Conservation (phyloP, 2,113 vertebrate genomes). For the Cryptotis parvus region DNA sequence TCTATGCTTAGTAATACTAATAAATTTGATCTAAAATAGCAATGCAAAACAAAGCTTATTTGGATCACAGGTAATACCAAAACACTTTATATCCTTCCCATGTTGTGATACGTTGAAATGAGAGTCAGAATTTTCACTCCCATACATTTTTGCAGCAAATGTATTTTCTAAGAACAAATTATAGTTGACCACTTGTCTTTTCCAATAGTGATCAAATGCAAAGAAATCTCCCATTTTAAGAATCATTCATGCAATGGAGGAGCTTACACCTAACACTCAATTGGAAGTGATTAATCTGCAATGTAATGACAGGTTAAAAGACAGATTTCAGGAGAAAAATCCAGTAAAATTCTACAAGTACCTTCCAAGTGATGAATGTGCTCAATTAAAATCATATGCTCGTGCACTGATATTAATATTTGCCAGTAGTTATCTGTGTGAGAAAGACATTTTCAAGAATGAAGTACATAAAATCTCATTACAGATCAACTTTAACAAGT, state of each 20-base stretch:
- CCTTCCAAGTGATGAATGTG: slow-evolving; percentile 34
- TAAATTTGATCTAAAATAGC: not conserved
- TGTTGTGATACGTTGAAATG: not conserved
- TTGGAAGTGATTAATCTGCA: slow-evolving; percentile 54
- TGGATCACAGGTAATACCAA: slow-evolving; percentile 33
- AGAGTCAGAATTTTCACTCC: not conserved
- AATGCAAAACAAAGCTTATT: not conserved
- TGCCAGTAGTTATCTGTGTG: slow-evolving; percentile 1
- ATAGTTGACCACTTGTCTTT: slow-evolving; percentile 18
- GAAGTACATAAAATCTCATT: slow-evolving; percentile 41
- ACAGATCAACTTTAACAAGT: not conserved
- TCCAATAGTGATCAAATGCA: not conserved
- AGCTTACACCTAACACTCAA: slow-evolving; percentile 22
- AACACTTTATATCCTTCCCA: not conserved
- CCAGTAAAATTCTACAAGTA: slow-evolving; percentile 68
- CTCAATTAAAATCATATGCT: slow-evolving; percentile 51
- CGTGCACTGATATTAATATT: slow-evolving; percentile 19
- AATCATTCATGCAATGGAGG: slow-evolving; percentile 24
- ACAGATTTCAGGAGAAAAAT: slow-evolving; percentile 61
- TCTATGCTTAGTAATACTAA: slow-evolving; percentile 35
- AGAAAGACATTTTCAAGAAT: slow-evolving; percentile 55
- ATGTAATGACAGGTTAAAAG: slow-evolving; percentile 43
- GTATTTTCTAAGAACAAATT: slow-evolving; percentile 28
- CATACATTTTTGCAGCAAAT: not conserved
- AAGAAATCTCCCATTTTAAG: slow-evolving; percentile 58